These are phyloP conservation scores for Aspidiotus destructor DNA, from an alignment of 2,888 invertebrate species.

Conservation along the genomic window DNA sequence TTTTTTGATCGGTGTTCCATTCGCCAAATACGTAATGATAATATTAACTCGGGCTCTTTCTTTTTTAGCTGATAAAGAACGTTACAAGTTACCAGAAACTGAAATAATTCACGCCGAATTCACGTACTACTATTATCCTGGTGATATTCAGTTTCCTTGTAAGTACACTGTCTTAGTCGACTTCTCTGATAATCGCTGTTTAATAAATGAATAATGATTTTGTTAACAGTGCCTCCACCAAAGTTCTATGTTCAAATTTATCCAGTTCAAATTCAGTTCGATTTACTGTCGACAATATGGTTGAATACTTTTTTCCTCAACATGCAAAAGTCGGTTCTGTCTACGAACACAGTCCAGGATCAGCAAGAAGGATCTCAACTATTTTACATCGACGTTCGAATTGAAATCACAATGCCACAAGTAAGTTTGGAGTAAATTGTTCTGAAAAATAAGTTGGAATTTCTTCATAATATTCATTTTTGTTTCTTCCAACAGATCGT, in stretches of 20 bases:
- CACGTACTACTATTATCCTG: constrained; percentile 92
- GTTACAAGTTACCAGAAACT: constrained; percentile 78
- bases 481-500: constrained; percentile 12
- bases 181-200: neutral
- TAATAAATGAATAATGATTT: constrained; percentile 21
- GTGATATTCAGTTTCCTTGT: constrained; percentile 79
- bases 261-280: constrained; percentile 79
- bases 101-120: constrained; percentile 91
- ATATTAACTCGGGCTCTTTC: constrained; percentile 34
- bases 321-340: constrained; percentile 63
- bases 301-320: constrained; percentile 85
- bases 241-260: constrained; percentile 85
- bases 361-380: constrained; percentile 38
- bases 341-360: constrained; percentile 44
- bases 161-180: constrained; percentile 43
- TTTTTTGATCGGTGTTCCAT: neutral
- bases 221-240: constrained; percentile 75
- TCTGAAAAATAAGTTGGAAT: neutral
- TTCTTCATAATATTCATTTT: neutral
- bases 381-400: constrained; percentile 70
- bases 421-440: constrained; percentile 45
- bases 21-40: neutral
- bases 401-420: constrained; percentile 89
- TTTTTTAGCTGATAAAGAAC: constrained; percentile 59
- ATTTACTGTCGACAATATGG: constrained; percentile 84